Evolutionary conservation across 2,113 vertebrate genomes (phyloP).

Genomic region (Microcebus lehilahytsara): DNA sequence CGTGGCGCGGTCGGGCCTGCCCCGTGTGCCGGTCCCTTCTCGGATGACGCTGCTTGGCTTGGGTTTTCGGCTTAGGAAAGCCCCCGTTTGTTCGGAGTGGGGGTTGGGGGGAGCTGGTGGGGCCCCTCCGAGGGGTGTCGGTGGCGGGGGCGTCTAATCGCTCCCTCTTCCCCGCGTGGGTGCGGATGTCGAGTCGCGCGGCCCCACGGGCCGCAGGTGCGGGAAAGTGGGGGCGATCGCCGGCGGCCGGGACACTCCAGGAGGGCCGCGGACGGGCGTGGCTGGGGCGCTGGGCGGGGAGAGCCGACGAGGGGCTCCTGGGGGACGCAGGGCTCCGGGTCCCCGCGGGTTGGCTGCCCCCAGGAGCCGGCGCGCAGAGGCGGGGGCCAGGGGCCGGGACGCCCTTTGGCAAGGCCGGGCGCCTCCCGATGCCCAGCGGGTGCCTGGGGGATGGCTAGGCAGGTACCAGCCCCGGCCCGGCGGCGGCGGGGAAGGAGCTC

Average conservation of each 20-base stretch:
- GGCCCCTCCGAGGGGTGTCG: fast-evolving
- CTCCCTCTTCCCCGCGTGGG: too few species aligned
- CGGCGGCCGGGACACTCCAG: neutral
- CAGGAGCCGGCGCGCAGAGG: neutral
- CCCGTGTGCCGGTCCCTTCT: fast-evolving
- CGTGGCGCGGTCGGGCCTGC: neutral
- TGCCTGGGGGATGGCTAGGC: neutral
- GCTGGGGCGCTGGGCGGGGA: neutral
- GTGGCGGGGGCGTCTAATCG: neutral
- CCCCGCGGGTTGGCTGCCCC: too few species aligned
- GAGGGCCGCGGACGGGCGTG: too few species aligned
- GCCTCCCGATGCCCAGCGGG: neutral
- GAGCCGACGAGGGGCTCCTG: neutral
- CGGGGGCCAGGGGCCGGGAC: neutral
- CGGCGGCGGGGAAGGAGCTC: too few species aligned
- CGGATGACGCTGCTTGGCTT: neutral
- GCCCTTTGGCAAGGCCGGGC: neutral
- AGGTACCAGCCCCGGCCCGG: neutral
- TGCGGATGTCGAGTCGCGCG: neutral
- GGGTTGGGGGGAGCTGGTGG: neutral
- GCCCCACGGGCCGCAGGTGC: too few species aligned
- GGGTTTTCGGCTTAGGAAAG: neutral
- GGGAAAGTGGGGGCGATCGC: neutral
- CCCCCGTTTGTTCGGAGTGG: neutral
- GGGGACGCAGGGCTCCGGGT: neutral